Conservation (phyloP, 2,888 invertebrate species). For the Nasonia oneida region DNA sequence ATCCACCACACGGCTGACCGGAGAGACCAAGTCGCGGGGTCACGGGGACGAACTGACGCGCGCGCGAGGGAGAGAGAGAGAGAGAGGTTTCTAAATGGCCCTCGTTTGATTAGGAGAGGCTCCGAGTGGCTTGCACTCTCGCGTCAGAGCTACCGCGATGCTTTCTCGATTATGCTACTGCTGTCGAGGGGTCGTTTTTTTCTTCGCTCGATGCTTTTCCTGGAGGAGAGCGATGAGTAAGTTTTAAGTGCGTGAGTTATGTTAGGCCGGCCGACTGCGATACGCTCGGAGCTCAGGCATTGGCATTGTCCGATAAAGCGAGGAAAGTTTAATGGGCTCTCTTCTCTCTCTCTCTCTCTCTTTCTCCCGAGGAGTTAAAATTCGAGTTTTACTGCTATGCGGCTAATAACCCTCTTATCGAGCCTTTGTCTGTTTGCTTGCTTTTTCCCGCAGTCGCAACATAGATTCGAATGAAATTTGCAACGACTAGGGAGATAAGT, state of each 20-base stretch:
- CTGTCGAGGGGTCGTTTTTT: background rate
- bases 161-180: constrained; percentile 8
- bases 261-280: background rate
- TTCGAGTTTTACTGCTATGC: background rate
- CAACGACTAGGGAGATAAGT: too few relatives aligned
- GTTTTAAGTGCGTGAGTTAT: constrained; percentile 46
- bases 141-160: background rate
- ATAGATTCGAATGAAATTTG: too few relatives aligned
- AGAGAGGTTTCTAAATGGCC: constrained; percentile 47
- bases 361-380: background rate
- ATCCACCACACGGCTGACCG: background rate
- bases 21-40: constrained; percentile 1
- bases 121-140: background rate
- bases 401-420: background rate
- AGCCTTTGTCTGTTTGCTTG: background rate
- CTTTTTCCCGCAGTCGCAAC: background rate
- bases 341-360: background rate
- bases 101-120: constrained; percentile 34
- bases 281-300: background rate
- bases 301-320: constrained; percentile 40
- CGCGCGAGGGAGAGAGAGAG: background rate
- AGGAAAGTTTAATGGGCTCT: constrained; percentile 42
- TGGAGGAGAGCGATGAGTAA: constrained; percentile 20
- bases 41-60: constrained; percentile 28
- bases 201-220: background rate